phyloP scores from a whole-genome alignment of 1,140 invertebrate species.

The Dendroctonus valens region DNA sequence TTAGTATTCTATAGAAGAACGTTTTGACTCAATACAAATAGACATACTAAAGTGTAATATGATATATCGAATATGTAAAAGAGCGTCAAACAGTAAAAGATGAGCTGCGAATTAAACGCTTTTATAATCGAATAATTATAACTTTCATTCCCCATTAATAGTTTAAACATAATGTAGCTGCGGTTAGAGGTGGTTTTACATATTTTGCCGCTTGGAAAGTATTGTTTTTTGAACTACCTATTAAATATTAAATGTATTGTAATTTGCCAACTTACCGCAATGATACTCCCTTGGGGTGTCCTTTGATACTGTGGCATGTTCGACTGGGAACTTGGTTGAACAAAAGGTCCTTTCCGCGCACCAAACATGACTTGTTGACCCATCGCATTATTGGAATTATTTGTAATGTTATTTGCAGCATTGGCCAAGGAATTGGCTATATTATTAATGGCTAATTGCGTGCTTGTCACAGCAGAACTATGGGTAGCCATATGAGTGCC shows the following conservation, averaged over 20 bases:
- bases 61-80: not conserved
- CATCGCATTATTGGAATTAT: not conserved
- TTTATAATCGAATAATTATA: too few species aligned
- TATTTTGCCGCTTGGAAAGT: too few species aligned
- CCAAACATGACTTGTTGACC: constrained; percentile 6
- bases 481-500: not conserved
- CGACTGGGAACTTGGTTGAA: not conserved
- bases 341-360: not conserved
- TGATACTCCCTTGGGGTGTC: constrained; percentile 31
- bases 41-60: too few species aligned
- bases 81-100: not conserved
- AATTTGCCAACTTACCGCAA: constrained; percentile 25
- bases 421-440: constrained; percentile 25
- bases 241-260: not conserved
- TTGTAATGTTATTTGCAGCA: constrained; percentile 14
- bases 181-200: too few species aligned
- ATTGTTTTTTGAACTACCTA: not conserved
- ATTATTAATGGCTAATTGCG: constrained; percentile 19
- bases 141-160: too few species aligned
- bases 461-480: constrained; percentile 16
- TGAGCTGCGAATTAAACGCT: too few species aligned
- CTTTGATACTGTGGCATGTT: constrained; percentile 22
- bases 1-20: too few species aligned
- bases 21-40: too few species aligned
- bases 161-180: too few species aligned